phyloP scores from a whole-genome alignment of 2,888 invertebrate genomes.

The Cerceris rybyensis region DNA sequence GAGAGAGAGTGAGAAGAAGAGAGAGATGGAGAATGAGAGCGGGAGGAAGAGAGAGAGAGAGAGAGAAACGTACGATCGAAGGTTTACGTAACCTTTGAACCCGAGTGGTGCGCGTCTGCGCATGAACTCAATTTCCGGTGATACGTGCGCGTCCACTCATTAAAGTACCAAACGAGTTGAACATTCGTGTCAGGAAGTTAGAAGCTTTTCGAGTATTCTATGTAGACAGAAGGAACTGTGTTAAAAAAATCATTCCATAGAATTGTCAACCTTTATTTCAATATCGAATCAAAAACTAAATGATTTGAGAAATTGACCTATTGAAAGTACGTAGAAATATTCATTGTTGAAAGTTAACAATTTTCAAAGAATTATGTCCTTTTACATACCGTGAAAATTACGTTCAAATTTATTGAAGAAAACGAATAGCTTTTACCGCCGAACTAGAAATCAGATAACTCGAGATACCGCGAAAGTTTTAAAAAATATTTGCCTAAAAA shows the following conservation, averaged over 20 bases:
- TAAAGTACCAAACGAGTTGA: conserved; percentile 28
- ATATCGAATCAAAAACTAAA: too few species aligned
- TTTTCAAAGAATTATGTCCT: too few species aligned
- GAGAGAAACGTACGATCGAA: conserved; percentile 41
- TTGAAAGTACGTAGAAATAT: too few species aligned
- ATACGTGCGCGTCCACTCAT: conserved; percentile 49
- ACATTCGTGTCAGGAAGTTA: conserved; percentile 20
- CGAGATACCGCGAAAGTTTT: too few species aligned
- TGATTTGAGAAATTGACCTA: too few species aligned
- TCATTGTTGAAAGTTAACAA: too few species aligned
- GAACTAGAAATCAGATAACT: too few species aligned
- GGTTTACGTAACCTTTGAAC: conserved; percentile 68
- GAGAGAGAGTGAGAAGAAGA: too few species aligned
- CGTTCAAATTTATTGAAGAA: too few species aligned
- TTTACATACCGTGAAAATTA: too few species aligned
- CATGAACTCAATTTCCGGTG: conserved; percentile 68
- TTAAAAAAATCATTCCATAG: background rate
- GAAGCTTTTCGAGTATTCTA: conserved; percentile 15
- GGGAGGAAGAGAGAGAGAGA: background rate
- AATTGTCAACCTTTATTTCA: background rate
- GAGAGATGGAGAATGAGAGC: background rate
- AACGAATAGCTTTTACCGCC: too few species aligned
- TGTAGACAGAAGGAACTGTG: background rate
- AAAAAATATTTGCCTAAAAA: too few species aligned
- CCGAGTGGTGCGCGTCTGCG: conserved; percentile 51